Evolutionary conservation across 1,140 invertebrate species (phyloP).

Genomic region (Macrosteles quadrilineatus): DNA sequence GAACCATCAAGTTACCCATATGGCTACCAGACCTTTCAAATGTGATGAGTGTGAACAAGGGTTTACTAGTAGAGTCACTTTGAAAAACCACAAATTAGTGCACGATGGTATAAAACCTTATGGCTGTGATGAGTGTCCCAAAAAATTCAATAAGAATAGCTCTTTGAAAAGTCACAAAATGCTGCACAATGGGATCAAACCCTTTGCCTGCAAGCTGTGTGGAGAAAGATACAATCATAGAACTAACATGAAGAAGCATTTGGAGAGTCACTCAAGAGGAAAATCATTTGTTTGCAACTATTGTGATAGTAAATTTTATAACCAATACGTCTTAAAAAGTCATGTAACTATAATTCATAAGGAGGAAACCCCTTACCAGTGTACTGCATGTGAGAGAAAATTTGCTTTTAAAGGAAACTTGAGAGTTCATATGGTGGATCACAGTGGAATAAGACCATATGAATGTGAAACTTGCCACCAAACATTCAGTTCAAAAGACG

Average conservation of each 20-base stretch:
- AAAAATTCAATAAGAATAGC: conserved; percentile 19
- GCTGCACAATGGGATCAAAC: conserved; percentile 11
- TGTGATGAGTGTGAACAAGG: conserved; percentile 64
- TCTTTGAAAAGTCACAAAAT: conserved; percentile 8
- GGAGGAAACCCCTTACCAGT: conserved; percentile 77
- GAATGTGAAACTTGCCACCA: conserved; percentile 45
- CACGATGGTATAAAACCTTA: conserved; percentile 2
- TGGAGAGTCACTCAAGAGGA: conserved; percentile 51
- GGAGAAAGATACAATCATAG: conserved; percentile 52
- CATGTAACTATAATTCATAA: conserved; percentile 38
- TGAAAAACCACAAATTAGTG: conserved; percentile 6
- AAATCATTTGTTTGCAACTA: conserved; percentile 34
- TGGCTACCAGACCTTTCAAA: conserved; percentile 59
- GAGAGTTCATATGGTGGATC: conserved; percentile 46
- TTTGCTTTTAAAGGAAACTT: conserved; percentile 33
- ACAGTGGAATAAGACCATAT: conserved; percentile 54
- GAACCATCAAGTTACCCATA: conserved; percentile 54
- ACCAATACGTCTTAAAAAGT: conserved; percentile 33
- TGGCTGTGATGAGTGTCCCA: conserved; percentile 15
- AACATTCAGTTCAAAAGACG: conserved; percentile 34
- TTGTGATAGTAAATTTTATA: conserved; percentile 56
- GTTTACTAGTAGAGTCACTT: conserved; percentile 49
- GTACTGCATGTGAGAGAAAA: conserved; percentile 74
- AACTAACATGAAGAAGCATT: conserved; percentile 71
- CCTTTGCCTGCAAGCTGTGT: conserved; percentile 50